Base-by-base conservation (phyloP, 1,140 invertebrate genomes). In the Nebria ingens region DNA sequence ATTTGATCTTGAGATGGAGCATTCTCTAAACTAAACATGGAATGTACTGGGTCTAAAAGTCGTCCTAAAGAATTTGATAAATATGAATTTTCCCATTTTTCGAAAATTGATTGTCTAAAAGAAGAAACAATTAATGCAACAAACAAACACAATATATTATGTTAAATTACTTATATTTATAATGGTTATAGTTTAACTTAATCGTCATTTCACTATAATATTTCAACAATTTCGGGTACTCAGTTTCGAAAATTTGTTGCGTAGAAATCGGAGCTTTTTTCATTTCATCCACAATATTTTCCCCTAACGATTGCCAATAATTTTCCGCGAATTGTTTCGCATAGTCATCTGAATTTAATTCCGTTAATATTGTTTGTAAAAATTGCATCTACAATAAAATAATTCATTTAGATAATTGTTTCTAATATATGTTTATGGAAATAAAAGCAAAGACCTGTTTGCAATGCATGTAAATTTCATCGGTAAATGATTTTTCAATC, bases 241-340 rank as follows among this genome's bases (percentile, higher is more conserved):
- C 91, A 50, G 86, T 85, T 74, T 94, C 91, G 53, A 94, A 76
- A 29, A 87, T 84, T 73, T 93, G 88, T 64, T 86, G 89, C n/a
- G 92, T 77, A 62, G 85, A 83, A 42, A 80, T 75, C 0, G 86
- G 83, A 51, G 73, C 71, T 58, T 75, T 75, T 57, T 74, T 73
- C 25, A 79, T 65, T 63, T 79, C 76, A 56, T 63, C 69, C 57
- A 71, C 72, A 55, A 80, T 76, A 40, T 72, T 62, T 38, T 69
- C 54, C n/a, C 68, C 73, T 6, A 79, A 61, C 19, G 73, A 67
- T 20, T 63, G 59, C 78, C 78, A 80, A 61, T 79, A 80, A 29
- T 69, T 71, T 53, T 66, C 68, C 1, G 76, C 70, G 25, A 79
- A 71, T 54, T 75, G 71, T 56, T 70, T 67, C 52, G 76, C 74